These are phyloP conservation scores for Illadopsis cleaveri DNA, from an alignment of 2,113 vertebrate genomes.

Conservation along the genomic window DNA sequence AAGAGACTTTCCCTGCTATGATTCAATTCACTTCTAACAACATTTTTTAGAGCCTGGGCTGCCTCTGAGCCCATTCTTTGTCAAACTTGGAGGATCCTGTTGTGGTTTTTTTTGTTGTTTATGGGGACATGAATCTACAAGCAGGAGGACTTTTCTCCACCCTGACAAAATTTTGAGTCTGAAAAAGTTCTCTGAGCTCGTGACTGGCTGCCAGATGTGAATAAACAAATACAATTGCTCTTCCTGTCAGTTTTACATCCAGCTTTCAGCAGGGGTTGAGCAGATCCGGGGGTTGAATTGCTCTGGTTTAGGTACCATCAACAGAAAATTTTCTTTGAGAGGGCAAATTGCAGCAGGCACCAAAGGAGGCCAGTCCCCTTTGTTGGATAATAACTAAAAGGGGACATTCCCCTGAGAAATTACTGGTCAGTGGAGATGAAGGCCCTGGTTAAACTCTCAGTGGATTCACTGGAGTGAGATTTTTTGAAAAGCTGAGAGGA, in stretches of 20 bases:
- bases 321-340: background rate
- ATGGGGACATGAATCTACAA: background rate
- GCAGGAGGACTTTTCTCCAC: background rate
- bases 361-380: background rate
- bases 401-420: background rate
- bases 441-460: background rate
- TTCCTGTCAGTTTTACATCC: accelerated
- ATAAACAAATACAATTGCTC: background rate
- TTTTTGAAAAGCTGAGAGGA: background rate
- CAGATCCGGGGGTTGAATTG: background rate
- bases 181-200: background rate
- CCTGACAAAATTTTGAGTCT: background rate
- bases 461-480: background rate
- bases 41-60: background rate
- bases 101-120: background rate
- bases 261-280: background rate
- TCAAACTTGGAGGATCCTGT: background rate
- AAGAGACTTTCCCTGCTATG: background rate
- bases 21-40: background rate
- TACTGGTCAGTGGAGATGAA: background rate
- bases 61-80: background rate
- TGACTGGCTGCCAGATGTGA: background rate
- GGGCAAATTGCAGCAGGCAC: background rate
- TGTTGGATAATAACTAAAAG: background rate
- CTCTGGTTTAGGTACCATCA: background rate